Evolutionary conservation across 2,888 invertebrate species (phyloP).

Genomic region (Melieria omissa): DNA sequence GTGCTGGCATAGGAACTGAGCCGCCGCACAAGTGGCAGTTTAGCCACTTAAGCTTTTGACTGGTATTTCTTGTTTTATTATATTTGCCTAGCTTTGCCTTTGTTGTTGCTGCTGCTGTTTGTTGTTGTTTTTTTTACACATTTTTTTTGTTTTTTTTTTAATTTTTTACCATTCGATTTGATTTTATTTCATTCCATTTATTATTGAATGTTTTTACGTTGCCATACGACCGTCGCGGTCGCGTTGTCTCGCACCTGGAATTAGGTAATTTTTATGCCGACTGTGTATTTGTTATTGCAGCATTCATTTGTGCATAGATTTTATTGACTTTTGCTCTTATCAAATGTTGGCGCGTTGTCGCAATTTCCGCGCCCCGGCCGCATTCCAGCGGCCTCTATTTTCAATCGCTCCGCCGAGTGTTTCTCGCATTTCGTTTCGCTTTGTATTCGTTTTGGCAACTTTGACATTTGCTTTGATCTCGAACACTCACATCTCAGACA

Average conservation of each 20-base stretch:
- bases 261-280: slow-evolving; percentile 22
- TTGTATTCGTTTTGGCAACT: too few relatives aligned
- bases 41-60: not conserved
- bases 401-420: too few relatives aligned
- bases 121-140: not conserved
- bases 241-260: slow-evolving; percentile 7
- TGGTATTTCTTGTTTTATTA: slow-evolving; percentile 36
- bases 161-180: not conserved
- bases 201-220: too few relatives aligned
- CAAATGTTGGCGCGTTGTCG: slow-evolving; percentile 3
- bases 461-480: too few relatives aligned
- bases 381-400: not conserved
- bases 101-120: slow-evolving; percentile 9
- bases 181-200: too few relatives aligned
- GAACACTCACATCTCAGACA: too few relatives aligned
- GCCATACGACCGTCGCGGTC: not conserved
- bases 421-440: too few relatives aligned
- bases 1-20: not conserved
- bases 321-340: slow-evolving; percentile 44
- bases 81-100: slow-evolving; percentile 15
- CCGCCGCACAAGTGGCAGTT: too few relatives aligned
- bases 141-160: not conserved
- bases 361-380: not conserved
- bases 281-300: not conserved
- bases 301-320: slow-evolving; percentile 18